Percentiles rank a stretch among this genome's conserved stretches.
phyloP scores from a whole-genome alignment of 2,888 invertebrate species.

The Melanostoma mellinum region DNA sequence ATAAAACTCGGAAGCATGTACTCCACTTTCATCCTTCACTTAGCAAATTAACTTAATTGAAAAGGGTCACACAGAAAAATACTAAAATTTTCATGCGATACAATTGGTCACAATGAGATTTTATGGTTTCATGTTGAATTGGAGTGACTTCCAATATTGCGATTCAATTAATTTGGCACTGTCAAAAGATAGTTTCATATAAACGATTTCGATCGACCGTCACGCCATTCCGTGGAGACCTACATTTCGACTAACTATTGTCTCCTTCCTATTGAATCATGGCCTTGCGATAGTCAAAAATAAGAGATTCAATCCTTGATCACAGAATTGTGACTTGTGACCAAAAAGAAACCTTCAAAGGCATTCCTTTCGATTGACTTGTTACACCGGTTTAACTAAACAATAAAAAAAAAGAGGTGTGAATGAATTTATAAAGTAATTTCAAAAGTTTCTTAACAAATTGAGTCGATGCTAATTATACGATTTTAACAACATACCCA shows the following conservation, averaged over 20 bases:
- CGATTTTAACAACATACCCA: constrained; percentile 37
- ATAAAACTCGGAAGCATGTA: constrained; percentile 29
- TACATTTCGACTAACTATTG: too few relatives aligned
- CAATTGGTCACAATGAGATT: constrained; percentile 36
- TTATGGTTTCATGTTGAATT: constrained; percentile 50
- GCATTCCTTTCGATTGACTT: not conserved
- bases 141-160: not conserved
- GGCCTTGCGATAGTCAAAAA: too few relatives aligned
- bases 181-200: too few relatives aligned
- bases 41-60: constrained; percentile 40
- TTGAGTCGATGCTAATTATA: constrained; percentile 60
- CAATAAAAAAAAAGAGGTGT: constrained; percentile 52
- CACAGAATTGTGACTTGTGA: too few relatives aligned
- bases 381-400: not conserved
- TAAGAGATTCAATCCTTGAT: too few relatives aligned
- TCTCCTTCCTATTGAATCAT: too few relatives aligned
- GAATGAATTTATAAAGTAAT: constrained; percentile 57
- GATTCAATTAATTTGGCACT: too few relatives aligned
- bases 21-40: constrained; percentile 31
- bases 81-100: constrained; percentile 5
- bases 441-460: constrained; percentile 50
- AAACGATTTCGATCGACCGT: too few relatives aligned
- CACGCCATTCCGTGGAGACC: too few relatives aligned
- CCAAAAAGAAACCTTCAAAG: not conserved
- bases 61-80: not conserved